Conservation (phyloP, 2,888 invertebrate species). For the Eupelmus urozonus region DNA sequence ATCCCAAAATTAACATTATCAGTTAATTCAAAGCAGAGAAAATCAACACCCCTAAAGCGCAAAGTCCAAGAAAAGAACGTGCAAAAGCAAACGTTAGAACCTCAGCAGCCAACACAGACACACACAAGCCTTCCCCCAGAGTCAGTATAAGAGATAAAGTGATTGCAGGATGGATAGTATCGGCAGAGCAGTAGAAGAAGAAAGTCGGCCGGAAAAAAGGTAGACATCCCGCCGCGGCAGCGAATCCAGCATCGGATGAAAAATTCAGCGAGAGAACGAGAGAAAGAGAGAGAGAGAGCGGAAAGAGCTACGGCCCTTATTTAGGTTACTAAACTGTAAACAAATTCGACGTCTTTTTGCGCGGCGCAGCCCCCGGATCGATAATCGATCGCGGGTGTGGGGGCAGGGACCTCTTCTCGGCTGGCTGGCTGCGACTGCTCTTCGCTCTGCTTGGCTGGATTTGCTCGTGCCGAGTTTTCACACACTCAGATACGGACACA, state of each 20-base stretch:
- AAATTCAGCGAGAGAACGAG: constrained; percentile 6
- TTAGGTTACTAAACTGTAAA: constrained; percentile 76
- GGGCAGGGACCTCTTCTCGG: constrained; percentile 70
- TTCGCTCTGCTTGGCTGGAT: neutral
- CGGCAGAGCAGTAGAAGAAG: neutral
- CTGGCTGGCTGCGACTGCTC: neutral
- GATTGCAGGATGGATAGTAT: constrained; percentile 32
- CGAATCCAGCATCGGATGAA: neutral
- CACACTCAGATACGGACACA: no score
- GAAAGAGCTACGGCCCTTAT: constrained; percentile 67
- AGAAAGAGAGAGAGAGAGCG: constrained; percentile 43
- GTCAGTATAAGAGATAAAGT: constrained; percentile 35
- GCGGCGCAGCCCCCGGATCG: constrained; percentile 65
- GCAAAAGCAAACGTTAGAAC: no score
- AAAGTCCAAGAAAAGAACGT: no score
- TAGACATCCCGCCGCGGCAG: neutral
- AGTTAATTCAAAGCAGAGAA: no score
- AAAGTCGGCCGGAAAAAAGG: neutral
- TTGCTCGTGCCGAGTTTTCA: neutral
- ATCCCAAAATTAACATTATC: no score
- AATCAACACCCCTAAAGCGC: no score
- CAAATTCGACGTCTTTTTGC: constrained; percentile 72
- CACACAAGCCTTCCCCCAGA: no score
- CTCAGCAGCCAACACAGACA: no score
- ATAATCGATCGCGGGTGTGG: constrained; percentile 71